Conservation (phyloP, 2,797 vertebrate genomes). For the Chiroxiphia lanceolata region DNA sequence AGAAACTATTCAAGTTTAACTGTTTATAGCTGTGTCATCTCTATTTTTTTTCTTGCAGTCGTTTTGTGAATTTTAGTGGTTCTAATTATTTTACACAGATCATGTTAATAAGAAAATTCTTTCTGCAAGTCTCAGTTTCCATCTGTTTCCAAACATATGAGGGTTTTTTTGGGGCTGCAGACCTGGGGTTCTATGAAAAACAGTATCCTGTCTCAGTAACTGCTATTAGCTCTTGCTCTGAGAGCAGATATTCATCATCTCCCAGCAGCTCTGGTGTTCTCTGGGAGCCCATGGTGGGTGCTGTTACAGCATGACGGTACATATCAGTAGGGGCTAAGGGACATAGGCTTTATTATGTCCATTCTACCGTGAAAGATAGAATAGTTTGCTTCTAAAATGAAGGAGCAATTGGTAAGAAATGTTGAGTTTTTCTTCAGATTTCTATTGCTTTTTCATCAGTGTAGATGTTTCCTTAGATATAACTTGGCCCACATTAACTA, state of each 20-base stretch:
- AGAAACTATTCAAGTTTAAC: background rate
- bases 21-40: background rate
- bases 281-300: background rate
- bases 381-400: background rate
- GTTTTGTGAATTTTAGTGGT: background rate
- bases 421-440: background rate
- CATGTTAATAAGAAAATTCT: background rate
- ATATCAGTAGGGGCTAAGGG: background rate
- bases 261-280: background rate
- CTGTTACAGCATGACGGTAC: background rate
- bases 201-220: background rate
- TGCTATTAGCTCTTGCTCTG: background rate
- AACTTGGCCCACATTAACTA: background rate
- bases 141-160: background rate
- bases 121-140: background rate
- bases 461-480: background rate
- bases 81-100: background rate
- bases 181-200: background rate
- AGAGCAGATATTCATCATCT: background rate
- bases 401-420: background rate
- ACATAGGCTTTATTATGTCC: background rate
- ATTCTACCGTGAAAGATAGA: background rate
- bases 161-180: background rate
- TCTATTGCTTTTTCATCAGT: background rate
- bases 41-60: background rate